Evolutionary conservation across 2,888 invertebrate species (phyloP).

Genomic region (Limnephilus rhombicus): DNA sequence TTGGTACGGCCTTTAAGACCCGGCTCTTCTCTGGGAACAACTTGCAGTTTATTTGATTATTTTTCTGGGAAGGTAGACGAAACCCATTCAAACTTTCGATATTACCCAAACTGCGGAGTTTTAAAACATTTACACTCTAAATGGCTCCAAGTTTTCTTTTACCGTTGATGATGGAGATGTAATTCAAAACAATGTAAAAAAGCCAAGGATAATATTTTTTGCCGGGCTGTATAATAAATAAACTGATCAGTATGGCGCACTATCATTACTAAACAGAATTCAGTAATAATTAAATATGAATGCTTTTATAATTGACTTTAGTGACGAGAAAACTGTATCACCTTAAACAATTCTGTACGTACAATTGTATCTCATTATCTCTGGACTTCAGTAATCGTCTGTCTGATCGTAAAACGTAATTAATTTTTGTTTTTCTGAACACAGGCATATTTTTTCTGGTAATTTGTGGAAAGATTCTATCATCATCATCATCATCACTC

Average conservation of each 20-base stretch:
- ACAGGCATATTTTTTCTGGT: not conserved
- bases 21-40: not conserved
- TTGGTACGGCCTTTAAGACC: not conserved
- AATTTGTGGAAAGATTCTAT: too few relatives aligned
- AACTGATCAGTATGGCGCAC: not conserved
- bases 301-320: not conserved
- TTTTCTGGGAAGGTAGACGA: not conserved
- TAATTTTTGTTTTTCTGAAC: not conserved
- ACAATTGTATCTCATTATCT: not conserved
- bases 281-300: too few relatives aligned
- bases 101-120: not conserved
- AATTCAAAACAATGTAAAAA: not conserved
- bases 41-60: not conserved
- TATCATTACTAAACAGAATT: too few relatives aligned
- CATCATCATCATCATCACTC: too few relatives aligned
- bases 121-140: not conserved
- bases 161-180: not conserved
- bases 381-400: not conserved
- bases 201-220: not conserved
- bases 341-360: too few relatives aligned
- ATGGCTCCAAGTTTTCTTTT: conserved; percentile 11
- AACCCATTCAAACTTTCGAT: conserved; percentile 2
- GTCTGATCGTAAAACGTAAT: not conserved
- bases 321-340: not conserved
- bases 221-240: not conserved